A percentile compares a stretch with the other conserved stretches of the same genome.
Evolutionary conservation across 2,113 vertebrate genomes (phyloP).

Genomic region (western clawed frog (Xenopus tropicalis)): DNA sequence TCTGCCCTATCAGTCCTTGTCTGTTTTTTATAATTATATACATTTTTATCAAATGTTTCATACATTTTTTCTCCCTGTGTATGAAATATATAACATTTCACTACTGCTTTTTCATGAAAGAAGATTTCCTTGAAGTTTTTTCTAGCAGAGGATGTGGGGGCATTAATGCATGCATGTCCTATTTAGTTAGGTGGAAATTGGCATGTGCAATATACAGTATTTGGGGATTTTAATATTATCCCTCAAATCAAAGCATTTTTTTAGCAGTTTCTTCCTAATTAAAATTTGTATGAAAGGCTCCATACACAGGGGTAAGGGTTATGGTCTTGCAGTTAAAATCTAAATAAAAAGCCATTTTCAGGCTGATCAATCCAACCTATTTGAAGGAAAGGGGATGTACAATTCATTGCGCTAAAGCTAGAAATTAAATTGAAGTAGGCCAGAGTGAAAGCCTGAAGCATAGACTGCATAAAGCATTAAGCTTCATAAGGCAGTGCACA

Average conservation of each 20-base stretch:
- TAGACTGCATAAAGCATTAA: conserved; percentile 2
- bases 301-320: neutral
- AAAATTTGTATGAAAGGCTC: neutral
- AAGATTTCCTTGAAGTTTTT: too few relatives aligned
- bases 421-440: conserved; percentile 2
- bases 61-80: too few relatives aligned
- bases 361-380: conserved; percentile 5
- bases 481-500: conserved; percentile 9
- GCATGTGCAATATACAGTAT: too few relatives aligned
- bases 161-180: too few relatives aligned
- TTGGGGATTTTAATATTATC: too few relatives aligned
- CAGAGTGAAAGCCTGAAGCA: conserved; percentile 1
- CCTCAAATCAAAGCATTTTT: neutral
- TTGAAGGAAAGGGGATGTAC: conserved; percentile 17
- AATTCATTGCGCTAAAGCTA: neutral
- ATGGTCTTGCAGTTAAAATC: conserved; percentile 1
- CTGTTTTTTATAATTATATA: too few relatives aligned
- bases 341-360: neutral
- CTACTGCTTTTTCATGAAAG: too few relatives aligned
- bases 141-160: too few relatives aligned
- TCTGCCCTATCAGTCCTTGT: too few relatives aligned
- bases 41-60: too few relatives aligned
- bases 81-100: too few relatives aligned
- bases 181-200: too few relatives aligned
- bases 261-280: neutral